These are phyloP conservation scores for Agrotis ipsilon DNA, from an alignment of 2,888 invertebrate genomes.

Conservation along the genomic window DNA sequence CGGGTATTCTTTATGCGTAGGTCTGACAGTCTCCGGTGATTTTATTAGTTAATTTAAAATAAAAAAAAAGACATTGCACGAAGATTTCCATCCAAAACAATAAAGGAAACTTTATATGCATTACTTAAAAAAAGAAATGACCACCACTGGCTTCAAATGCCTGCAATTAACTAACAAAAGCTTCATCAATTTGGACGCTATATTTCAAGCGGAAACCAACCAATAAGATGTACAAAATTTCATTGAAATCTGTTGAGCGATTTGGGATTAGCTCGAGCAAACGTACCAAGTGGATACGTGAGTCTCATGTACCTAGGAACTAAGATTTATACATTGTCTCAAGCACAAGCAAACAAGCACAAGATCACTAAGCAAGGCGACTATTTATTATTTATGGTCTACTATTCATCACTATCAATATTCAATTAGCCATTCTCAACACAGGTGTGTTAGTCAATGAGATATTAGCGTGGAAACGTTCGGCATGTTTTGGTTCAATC, in stretches of 20 bases:
- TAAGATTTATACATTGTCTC: too few relatives aligned
- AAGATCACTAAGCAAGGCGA: constrained; percentile 1
- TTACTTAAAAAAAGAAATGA: neutral
- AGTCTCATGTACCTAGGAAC: too few relatives aligned
- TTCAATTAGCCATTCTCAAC: constrained; percentile 62
- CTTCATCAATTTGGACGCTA: too few relatives aligned
- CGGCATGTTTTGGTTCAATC: constrained; percentile 78
- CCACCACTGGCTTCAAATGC: too few relatives aligned
- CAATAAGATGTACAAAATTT: too few relatives aligned
- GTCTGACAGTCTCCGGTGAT: neutral
- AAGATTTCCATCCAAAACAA: neutral
- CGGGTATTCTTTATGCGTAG: constrained; percentile 7
- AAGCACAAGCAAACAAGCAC: neutral
- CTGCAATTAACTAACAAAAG: too few relatives aligned
- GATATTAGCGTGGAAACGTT: constrained; percentile 74
- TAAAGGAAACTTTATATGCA: neutral
- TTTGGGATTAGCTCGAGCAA: too few relatives aligned
- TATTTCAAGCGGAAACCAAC: too few relatives aligned
- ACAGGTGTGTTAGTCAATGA: constrained; percentile 70
- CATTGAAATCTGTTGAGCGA: too few relatives aligned
- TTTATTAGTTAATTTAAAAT: neutral
- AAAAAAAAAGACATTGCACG: neutral
- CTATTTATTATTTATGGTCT: too few relatives aligned
- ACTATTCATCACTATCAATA: constrained; percentile 57
- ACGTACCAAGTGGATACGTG: too few relatives aligned